Evolutionary conservation across 2,888 invertebrate species (phyloP).

Genomic region (Argyra leucocephala): DNA sequence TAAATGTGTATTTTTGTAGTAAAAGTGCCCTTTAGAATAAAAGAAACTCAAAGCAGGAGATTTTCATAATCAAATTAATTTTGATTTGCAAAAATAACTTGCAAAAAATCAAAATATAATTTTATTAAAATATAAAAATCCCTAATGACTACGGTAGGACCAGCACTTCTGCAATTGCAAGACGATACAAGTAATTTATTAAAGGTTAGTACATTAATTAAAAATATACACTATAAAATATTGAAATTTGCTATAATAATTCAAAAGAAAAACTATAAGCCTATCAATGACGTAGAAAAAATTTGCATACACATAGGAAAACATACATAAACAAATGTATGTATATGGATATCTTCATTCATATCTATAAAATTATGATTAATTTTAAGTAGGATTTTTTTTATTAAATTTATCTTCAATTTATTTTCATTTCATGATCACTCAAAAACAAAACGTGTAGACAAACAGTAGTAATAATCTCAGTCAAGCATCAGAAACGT

Average conservation of each 20-base stretch:
- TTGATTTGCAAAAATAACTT: not conserved
- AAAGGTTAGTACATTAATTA: not conserved
- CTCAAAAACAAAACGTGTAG: not conserved
- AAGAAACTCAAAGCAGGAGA: not conserved
- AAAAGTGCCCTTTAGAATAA: not conserved
- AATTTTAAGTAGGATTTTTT: no score
- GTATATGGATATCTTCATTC: no score
- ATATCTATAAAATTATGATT: no score
- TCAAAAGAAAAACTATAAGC: not conserved
- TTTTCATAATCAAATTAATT: constrained; percentile 2
- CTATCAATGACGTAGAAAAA: not conserved
- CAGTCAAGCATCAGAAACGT: not conserved
- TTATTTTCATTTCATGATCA: no score
- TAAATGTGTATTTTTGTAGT: not conserved
- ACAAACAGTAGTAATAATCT: not conserved
- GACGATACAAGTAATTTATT: constrained; percentile 35
- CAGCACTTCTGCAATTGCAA: constrained; percentile 56
- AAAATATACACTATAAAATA: not conserved
- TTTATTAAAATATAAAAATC: constrained; percentile 24
- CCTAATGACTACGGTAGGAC: constrained; percentile 55
- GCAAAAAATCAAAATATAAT: not conserved
- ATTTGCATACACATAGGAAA: no score
- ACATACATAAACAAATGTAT: no score
- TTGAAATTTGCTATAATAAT: not conserved
- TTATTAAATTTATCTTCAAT: no score